Evolutionary conservation across 2,113 vertebrate species (phyloP), one percentile per base, ranked within the genome.

Genomic region (Oplegnathus fasciatus): DNA sequence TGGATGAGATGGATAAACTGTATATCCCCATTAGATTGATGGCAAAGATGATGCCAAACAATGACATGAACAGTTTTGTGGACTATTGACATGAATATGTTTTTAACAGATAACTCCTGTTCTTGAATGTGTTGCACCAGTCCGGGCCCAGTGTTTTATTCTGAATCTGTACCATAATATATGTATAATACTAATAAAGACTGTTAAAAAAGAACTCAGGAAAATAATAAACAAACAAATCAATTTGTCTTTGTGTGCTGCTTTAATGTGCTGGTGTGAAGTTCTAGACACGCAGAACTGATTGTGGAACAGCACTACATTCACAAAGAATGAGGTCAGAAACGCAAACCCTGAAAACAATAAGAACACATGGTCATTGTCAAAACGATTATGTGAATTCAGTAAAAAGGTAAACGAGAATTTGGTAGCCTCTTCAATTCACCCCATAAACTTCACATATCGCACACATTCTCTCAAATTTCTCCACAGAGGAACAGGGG

Each of bases 261-360:
- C 46, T 32, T 24, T 48, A 2, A 5, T 32, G 46, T 70, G 28
- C 48, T 48, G 15, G 24, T 52, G 18, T 52, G 46, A 46, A 17
- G 64, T n/a, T 67, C 6, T 26, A 7, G 64, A 18, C n/a, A 28
- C 28, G 42, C 11, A 44, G 20, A 10, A 66, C 37, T 26, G 5
- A 66, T 6, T 67, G 40, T 46, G 15, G 65, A 67, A 26, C 6
- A 46, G 26, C 26, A 24, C 17, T 50, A 22, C 44, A 50, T 26
- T n/a, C 5, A 64, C 44, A 6, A 34, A 62, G 18, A 75, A 14
- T 48, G 26, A 13, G 24, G 28, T 9, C 60, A 46, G n/a, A 75
- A 73, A 57, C 52, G 10, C 34, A 57, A 28, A 73, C 70, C 52
- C 52, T 11, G 17, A 73, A 28, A 69, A 69, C 26, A 69, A 32